Percentiles rank a stretch among this genome's conserved stretches.
phyloP scores from a whole-genome alignment of 2,797 vertebrate species.

The Trachurus trachurus region DNA sequence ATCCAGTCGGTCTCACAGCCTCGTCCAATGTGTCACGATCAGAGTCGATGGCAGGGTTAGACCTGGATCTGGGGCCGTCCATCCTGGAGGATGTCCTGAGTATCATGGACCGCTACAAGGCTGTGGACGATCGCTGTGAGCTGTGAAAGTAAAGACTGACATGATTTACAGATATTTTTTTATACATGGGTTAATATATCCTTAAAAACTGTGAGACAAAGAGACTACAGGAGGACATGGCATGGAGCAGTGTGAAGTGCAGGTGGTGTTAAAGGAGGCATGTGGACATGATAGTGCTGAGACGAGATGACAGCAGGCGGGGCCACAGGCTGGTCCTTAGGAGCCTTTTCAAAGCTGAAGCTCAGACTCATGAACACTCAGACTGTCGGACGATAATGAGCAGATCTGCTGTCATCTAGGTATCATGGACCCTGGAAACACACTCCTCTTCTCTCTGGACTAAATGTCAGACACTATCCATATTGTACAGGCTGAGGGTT shows the following conservation, averaged over 20 bases:
- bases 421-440: not conserved
- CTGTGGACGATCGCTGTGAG: conserved; percentile 79
- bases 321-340: conserved; percentile 66
- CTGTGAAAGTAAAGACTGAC: conserved; percentile 64
- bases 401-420: not conserved
- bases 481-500: not conserved
- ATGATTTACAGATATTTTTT: conserved; percentile 41
- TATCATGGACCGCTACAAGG: conserved; percentile 91
- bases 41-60: conserved; percentile 81
- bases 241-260: not conserved
- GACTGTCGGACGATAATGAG: not conserved
- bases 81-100: conserved; percentile 89
- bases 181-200: conserved; percentile 32
- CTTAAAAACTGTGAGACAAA: conserved; percentile 9
- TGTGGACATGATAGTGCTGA: too few species aligned
- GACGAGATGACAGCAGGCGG: conserved; percentile 24
- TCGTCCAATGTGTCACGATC: conserved; percentile 71
- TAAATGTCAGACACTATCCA: not conserved
- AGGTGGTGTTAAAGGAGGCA: too few species aligned
- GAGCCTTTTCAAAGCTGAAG: conserved; percentile 53
- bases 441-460: conserved; percentile 6
- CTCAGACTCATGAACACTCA: conserved; percentile 1
- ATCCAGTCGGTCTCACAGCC: not conserved
- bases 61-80: conserved; percentile 90
- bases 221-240: conserved; percentile 4